Percentiles rank a stretch among this genome's conserved stretches.
Conservation (phyloP, 2,888 invertebrate species). For the Cataglyphis livida region DNA sequence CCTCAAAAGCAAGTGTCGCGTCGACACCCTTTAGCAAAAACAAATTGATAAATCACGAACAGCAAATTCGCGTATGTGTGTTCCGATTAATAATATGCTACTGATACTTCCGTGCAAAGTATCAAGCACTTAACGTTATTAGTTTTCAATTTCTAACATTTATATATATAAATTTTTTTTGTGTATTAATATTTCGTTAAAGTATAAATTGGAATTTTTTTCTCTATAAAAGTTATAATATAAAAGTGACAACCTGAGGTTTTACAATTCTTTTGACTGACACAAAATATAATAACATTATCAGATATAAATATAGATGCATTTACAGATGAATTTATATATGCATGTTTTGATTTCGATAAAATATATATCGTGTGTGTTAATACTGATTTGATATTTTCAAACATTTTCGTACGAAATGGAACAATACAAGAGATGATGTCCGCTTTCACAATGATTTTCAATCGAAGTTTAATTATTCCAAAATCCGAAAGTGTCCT, state of each 20-base stretch:
- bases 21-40: constrained; percentile 53
- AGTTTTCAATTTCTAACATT: neutral
- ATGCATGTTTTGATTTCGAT: constrained; percentile 34
- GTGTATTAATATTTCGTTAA: neutral
- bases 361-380: constrained; percentile 23
- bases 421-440: neutral
- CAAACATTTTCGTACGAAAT: neutral
- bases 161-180: neutral
- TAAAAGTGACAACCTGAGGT: neutral
- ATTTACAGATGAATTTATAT: neutral
- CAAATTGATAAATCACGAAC: constrained; percentile 59
- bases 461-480: constrained; percentile 22
- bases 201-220: neutral
- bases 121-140: neutral
- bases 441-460: constrained; percentile 45
- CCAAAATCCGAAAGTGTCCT: constrained; percentile 53
- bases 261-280: neutral
- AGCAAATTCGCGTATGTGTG: neutral
- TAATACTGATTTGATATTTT: neutral
- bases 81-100: neutral
- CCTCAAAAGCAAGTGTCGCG: constrained; percentile 62
- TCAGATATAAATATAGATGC: neutral
- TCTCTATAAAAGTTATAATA: neutral
- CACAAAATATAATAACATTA: neutral
- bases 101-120: neutral